Conservation (phyloP, 2,113 vertebrate genomes). For the Oncorhynchus nerka region DNA sequence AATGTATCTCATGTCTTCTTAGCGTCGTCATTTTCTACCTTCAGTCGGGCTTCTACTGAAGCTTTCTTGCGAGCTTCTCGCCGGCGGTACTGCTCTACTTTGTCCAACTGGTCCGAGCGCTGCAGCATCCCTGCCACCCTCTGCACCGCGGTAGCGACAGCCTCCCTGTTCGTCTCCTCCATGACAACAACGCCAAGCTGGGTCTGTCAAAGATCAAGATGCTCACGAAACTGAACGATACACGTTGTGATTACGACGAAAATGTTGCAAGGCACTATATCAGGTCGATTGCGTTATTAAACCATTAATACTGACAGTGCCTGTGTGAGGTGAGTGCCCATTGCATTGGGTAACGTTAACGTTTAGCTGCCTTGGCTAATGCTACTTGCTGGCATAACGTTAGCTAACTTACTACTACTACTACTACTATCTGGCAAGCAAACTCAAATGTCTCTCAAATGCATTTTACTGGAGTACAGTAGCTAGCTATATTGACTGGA, state of each 20-base stretch:
- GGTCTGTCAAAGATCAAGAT: background rate
- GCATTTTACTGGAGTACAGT: too few relatives aligned
- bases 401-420: too few relatives aligned
- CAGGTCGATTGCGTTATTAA: background rate
- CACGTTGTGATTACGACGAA: background rate
- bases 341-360: background rate
- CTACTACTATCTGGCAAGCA: too few relatives aligned
- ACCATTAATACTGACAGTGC: background rate
- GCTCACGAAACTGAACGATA: background rate
- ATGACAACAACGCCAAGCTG: slow-evolving; percentile 57
- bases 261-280: background rate
- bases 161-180: slow-evolving; percentile 94
- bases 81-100: slow-evolving; percentile 94
- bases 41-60: slow-evolving; percentile 93
- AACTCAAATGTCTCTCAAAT: too few relatives aligned
- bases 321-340: too few relatives aligned
- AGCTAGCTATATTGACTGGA: too few relatives aligned
- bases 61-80: slow-evolving; percentile 97
- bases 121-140: slow-evolving; percentile 97
- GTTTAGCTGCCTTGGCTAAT: background rate
- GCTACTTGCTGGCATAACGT: background rate
- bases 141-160: slow-evolving; percentile 92
- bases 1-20: too few relatives aligned
- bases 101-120: slow-evolving; percentile 95
- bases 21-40: slow-evolving; percentile 67